These are phyloP conservation scores for Naja naja DNA, from an alignment of 2,113 vertebrate species.

Conservation along the genomic window DNA sequence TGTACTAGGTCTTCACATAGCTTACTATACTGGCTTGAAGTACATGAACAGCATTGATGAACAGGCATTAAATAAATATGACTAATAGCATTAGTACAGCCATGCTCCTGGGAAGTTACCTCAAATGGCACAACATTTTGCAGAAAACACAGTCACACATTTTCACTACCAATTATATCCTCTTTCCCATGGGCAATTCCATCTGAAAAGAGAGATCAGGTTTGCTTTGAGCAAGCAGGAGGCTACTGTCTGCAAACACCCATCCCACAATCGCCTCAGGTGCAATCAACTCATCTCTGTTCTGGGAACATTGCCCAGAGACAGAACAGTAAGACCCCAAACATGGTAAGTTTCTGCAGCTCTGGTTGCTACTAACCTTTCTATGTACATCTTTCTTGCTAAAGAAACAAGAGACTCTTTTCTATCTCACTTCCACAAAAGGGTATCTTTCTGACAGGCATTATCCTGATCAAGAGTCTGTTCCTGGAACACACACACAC, in stretches of 20 bases:
- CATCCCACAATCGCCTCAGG: conserved; percentile 13
- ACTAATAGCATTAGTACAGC: not conserved
- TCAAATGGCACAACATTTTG: not conserved
- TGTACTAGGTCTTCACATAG: not conserved
- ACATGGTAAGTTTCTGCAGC: not conserved
- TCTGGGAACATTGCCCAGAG: not conserved
- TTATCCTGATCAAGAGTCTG: not conserved
- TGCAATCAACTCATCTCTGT: conserved; percentile 1
- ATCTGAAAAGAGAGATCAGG: not conserved
- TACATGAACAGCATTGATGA: not conserved
- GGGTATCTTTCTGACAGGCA: conserved; percentile 7
- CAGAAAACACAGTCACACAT: not conserved
- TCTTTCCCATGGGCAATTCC: not conserved
- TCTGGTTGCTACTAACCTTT: conserved; percentile 2
- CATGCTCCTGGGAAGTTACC: not conserved
- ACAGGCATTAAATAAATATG: not conserved
- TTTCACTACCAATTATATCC: not conserved
- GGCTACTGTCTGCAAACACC: not conserved
- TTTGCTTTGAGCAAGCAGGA: not conserved
- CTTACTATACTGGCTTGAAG: not conserved
- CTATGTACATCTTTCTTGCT: not conserved
- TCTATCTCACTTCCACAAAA: not conserved
- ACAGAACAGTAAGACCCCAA: not conserved
- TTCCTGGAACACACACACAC: not conserved
- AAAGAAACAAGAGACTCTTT: fast-evolving